These are phyloP conservation scores for Thripadectes ignobilis DNA, from an alignment of 2,797 vertebrate species.

Conservation along the genomic window DNA sequence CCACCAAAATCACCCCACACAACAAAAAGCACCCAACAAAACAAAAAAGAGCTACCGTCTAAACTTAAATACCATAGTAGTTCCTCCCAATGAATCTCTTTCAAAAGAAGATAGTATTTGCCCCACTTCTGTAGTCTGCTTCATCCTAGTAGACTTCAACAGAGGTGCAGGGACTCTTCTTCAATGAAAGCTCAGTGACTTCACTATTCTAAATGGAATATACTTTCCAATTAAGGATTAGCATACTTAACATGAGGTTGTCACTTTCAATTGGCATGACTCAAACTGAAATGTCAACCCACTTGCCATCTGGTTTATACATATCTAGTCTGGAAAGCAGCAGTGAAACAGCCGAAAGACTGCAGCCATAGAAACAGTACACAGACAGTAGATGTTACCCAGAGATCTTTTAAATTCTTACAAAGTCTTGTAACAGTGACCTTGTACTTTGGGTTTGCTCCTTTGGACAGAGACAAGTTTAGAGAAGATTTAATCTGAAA, in stretches of 20 bases:
- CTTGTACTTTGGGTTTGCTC: background rate
- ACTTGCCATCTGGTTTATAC: conserved; percentile 55
- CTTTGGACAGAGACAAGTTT: background rate
- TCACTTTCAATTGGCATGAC: conserved; percentile 50
- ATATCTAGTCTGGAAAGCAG: conserved; percentile 30
- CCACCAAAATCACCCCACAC: background rate
- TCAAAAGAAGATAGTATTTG: background rate
- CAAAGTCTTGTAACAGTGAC: background rate
- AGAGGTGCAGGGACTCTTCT: background rate
- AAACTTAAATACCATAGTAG: background rate
- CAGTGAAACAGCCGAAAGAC: background rate
- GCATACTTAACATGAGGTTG: conserved; percentile 46
- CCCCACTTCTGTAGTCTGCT: background rate
- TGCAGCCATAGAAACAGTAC: conserved; percentile 34
- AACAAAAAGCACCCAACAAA: background rate
- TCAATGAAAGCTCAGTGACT: conserved; percentile 52
- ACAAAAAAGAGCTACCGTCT: background rate
- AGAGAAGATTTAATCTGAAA: background rate
- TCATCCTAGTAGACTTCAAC: background rate
- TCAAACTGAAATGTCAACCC: conserved; percentile 71
- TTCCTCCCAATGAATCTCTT: background rate
- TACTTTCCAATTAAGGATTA: conserved; percentile 65
- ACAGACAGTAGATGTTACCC: background rate
- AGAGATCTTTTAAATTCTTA: background rate
- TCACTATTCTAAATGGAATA: conserved; percentile 27